Percentiles rank a stretch among this genome's conserved stretches.
These are phyloP conservation scores for Picus viridis DNA, from an alignment of 2,797 vertebrate genomes.

Conservation along the genomic window DNA sequence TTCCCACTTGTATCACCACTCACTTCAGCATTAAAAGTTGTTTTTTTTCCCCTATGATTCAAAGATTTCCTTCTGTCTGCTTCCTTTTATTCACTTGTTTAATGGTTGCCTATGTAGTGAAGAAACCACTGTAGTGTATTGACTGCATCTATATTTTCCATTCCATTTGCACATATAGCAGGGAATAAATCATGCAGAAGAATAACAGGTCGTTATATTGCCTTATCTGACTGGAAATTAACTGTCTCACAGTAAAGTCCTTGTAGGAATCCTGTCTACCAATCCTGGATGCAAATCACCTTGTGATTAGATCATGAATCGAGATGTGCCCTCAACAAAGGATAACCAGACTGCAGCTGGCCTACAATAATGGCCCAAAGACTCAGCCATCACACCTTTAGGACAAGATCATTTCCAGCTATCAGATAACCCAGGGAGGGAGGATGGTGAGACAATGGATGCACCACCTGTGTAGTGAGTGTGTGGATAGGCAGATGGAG, in stretches of 20 bases:
- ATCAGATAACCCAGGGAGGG: too few species aligned
- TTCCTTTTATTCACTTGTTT: neutral
- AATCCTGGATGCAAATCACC: too few species aligned
- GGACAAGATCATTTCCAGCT: too few species aligned
- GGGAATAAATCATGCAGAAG: neutral
- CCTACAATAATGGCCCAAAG: too few species aligned
- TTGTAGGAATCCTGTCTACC: too few species aligned
- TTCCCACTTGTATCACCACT: neutral
- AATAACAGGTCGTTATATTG: neutral
- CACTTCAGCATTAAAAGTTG: neutral
- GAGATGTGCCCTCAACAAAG: too few species aligned
- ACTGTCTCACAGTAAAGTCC: neutral
- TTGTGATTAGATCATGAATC: too few species aligned
- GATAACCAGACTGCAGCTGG: too few species aligned
- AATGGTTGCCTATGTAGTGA: neutral
- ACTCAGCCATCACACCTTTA: too few species aligned
- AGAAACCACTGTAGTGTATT: neutral
- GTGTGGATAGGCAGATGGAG: too few species aligned
- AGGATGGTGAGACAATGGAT: too few species aligned
- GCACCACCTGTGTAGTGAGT: too few species aligned
- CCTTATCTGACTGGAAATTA: neutral
- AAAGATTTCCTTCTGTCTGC: neutral
- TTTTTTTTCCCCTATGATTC: neutral
- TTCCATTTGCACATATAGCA: neutral
- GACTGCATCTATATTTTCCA: neutral